phyloP scores from a whole-genome alignment of 2,888 invertebrate genomes.

The Drosophila anceps region DNA sequence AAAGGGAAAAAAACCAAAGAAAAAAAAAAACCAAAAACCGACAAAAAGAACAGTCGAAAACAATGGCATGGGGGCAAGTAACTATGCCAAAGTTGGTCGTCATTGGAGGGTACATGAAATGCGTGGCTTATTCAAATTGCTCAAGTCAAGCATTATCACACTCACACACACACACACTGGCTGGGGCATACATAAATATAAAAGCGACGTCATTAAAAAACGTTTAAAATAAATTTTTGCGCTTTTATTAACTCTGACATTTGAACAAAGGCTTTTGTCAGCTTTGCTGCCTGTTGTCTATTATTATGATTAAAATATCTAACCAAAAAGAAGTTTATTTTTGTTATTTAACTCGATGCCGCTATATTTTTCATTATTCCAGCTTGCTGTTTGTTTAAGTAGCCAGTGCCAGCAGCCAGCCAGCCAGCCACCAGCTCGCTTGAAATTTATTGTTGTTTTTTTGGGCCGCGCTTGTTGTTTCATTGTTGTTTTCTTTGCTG shows the following conservation, averaged over 20 bases:
- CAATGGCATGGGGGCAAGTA: constrained; percentile 52
- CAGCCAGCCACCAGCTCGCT: constrained; percentile 2
- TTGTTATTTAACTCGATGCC: constrained; percentile 64
- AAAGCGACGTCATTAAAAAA: constrained; percentile 79
- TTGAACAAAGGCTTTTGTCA: constrained; percentile 82
- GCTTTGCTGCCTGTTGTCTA: constrained; percentile 74
- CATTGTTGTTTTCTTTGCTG: constrained; percentile 75
- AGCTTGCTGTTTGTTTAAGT: constrained; percentile 74
- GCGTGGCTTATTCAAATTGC: constrained; percentile 76
- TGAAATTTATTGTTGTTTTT: constrained; percentile 65
- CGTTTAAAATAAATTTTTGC: constrained; percentile 82
- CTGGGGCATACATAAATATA: constrained; percentile 33
- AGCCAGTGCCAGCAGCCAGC: constrained; percentile 57
- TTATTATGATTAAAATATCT: constrained; percentile 82
- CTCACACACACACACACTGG: constrained; percentile 23
- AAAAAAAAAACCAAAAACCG: constrained; percentile 46
- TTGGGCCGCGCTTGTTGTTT: constrained; percentile 66
- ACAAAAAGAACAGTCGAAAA: constrained; percentile 66
- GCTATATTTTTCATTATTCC: constrained; percentile 75
- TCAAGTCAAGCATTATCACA: constrained; percentile 55
- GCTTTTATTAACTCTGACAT: constrained; percentile 81
- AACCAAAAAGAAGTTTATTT: constrained; percentile 65
- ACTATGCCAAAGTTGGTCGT: constrained; percentile 50
- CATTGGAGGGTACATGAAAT: constrained; percentile 71
- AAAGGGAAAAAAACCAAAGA: constrained; percentile 29